Percentiles rank a stretch among this genome's conserved stretches.
Evolutionary conservation across 1,140 invertebrate genomes (phyloP).

Genomic region (Platyscapa corneri): DNA sequence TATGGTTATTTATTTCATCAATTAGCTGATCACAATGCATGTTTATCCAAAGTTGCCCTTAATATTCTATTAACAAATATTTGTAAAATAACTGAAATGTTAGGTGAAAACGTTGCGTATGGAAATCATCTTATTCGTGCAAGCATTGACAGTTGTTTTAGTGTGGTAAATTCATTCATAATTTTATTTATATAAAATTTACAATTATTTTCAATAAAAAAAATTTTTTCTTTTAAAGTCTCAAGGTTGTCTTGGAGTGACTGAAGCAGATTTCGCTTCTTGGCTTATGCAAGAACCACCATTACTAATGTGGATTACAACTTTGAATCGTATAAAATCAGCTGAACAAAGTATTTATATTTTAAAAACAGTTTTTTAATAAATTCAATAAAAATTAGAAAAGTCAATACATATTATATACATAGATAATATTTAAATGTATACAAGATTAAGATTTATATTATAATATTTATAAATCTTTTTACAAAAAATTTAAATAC

Average conservation of each 20-base stretch:
- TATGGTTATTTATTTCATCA: conserved; percentile 78
- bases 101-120: conserved; percentile 76
- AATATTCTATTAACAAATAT: conserved; percentile 73
- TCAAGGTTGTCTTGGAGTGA: conserved; percentile 74
- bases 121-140: conserved; percentile 74
- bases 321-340: conserved; percentile 76
- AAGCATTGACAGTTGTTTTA: conserved; percentile 75
- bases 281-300: conserved; percentile 79
- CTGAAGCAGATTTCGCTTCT: conserved; percentile 75
- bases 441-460: too few relatives aligned
- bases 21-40: conserved; percentile 77
- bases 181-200: conserved; percentile 34
- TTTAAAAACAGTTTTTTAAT: conserved; percentile 3
- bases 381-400: background rate
- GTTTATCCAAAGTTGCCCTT: conserved; percentile 73
- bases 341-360: conserved; percentile 74
- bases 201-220: conserved; percentile 17
- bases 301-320: conserved; percentile 77
- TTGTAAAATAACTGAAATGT: conserved; percentile 74
- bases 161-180: conserved; percentile 65
- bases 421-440: too few relatives aligned
- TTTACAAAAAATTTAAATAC: too few relatives aligned
- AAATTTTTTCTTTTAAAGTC: conserved; percentile 64
- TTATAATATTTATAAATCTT: background rate
- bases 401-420: background rate